These are phyloP conservation scores for Aphidius colemani DNA, from an alignment of 2,888 invertebrate genomes.

Conservation along the genomic window DNA sequence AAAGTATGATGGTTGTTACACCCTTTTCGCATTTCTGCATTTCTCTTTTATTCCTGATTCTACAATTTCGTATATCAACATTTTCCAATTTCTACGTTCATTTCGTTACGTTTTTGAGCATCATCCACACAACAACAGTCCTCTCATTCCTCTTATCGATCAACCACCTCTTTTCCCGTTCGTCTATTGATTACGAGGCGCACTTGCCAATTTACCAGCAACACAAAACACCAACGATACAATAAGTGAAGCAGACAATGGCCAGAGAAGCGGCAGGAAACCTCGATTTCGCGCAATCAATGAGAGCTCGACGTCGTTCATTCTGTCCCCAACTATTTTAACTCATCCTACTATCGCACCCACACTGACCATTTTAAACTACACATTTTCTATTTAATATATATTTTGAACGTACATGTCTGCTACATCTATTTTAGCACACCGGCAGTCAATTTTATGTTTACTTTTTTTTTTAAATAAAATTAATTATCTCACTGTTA, in stretches of 20 bases:
- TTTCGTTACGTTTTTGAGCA: conserved; percentile 6
- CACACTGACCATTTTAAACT: conserved; percentile 13
- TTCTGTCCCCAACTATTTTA: conserved; percentile 30
- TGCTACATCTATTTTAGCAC: background rate
- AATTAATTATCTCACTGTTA: too few relatives aligned
- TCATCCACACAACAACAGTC: background rate
- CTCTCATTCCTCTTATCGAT: conserved; percentile 5
- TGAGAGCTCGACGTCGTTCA: conserved; percentile 37
- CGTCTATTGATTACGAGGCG: conserved; percentile 30
- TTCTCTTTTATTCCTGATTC: background rate
- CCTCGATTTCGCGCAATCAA: conserved; percentile 48
- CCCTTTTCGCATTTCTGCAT: conserved; percentile 25
- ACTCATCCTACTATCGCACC: conserved; percentile 23
- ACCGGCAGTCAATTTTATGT: too few relatives aligned
- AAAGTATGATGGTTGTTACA: conserved; percentile 20
- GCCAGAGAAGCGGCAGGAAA: conserved; percentile 42
- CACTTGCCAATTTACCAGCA: conserved; percentile 46
- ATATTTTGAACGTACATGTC: conserved; percentile 7
- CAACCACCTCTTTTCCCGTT: background rate
- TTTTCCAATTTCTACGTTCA: conserved; percentile 6
- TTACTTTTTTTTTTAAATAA: too few relatives aligned
- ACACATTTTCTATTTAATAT: conserved; percentile 7
- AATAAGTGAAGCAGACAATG: conserved; percentile 23
- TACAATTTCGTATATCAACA: too few relatives aligned
- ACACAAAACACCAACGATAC: conserved; percentile 38